Evolutionary conservation across 2,113 vertebrate genomes (phyloP), one percentile per base, ranked within the genome.

Genomic region (Phyllopteryx taeniolatus): DNA sequence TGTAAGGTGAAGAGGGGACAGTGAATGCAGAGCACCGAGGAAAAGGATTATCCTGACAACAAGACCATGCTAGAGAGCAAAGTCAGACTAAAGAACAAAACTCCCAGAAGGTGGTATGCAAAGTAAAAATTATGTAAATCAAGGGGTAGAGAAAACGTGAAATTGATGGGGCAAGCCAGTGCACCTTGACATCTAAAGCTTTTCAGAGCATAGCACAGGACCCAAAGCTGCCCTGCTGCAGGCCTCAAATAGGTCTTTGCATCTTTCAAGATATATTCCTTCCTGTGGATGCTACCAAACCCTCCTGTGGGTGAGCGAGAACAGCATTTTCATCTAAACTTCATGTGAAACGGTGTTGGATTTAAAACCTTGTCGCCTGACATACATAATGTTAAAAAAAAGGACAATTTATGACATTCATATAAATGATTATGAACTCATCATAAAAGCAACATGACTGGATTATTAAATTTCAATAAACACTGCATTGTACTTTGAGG

Each of bases 121-220:
- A 33, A 68, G 31, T 54, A 6, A 15, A 27, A 61, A 17, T 54
- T 35, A 60, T 33, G 7, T 60, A 67, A 2, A 49, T 19, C 14
- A 31, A 10, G n/a, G 19, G 56, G 61, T 43, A 35, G 69, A 68
- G 65, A 62, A 44, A 56, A 65, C 67, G 72, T 63, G 42, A 22
- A 68, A 53, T 17, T 57, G 63, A 8, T 33, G 67, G 63, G 42
- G 78, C 75, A 47, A 80, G 79, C 70, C 59, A 53, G 71, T 77
- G 75, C 78, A 70, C 82, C 79, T 81, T 84, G 76, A 79, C 83
- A 79, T 53, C 72, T 75, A 53, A 68, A 83, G 76, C 73, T 77
- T 81, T 73, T 77, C 62, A 73, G 73, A 86, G 68, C 70, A 72
- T 17, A 65, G 66, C 4, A n/a, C 39, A 47, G 54, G 67, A 77